Conservation (phyloP, 2,113 vertebrate species). For the Indicator maculatus region DNA sequence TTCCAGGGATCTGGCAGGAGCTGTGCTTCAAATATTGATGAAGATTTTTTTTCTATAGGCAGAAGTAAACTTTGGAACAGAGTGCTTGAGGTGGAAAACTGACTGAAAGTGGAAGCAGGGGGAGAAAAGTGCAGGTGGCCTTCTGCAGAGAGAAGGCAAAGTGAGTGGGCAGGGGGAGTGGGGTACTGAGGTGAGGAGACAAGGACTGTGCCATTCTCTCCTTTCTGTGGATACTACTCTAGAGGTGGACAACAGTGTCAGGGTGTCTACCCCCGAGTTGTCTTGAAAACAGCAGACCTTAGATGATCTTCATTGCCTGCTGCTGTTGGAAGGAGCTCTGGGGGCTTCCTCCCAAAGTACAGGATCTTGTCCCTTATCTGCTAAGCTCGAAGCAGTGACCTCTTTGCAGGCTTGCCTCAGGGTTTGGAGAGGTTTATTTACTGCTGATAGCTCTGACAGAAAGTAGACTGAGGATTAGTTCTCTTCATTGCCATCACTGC, state of each 20-base stretch:
- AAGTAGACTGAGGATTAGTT: background rate
- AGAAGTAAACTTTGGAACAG: background rate
- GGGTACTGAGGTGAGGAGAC: background rate
- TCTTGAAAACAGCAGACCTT: background rate
- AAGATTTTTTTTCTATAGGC: background rate
- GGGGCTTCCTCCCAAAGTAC: background rate
- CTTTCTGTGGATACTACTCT: background rate
- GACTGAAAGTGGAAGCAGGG: background rate
- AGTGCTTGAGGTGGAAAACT: background rate
- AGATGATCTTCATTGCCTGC: background rate
- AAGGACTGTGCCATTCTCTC: background rate
- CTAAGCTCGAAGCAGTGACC: background rate
- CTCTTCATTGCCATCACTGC: background rate
- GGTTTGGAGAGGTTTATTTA: background rate
- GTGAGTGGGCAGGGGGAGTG: fast-evolving
- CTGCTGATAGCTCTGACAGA: background rate
- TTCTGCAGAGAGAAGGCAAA: background rate
- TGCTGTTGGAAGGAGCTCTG: background rate
- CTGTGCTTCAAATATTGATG: background rate
- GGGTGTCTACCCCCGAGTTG: background rate
- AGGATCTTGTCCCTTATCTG: background rate
- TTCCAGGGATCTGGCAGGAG: background rate
- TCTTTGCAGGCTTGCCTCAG: background rate
- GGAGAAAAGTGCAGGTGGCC: background rate
- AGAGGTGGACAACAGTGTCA: background rate